Conservation (phyloP, 2,113 vertebrate genomes). For the Pseudonaja textilis region DNA sequence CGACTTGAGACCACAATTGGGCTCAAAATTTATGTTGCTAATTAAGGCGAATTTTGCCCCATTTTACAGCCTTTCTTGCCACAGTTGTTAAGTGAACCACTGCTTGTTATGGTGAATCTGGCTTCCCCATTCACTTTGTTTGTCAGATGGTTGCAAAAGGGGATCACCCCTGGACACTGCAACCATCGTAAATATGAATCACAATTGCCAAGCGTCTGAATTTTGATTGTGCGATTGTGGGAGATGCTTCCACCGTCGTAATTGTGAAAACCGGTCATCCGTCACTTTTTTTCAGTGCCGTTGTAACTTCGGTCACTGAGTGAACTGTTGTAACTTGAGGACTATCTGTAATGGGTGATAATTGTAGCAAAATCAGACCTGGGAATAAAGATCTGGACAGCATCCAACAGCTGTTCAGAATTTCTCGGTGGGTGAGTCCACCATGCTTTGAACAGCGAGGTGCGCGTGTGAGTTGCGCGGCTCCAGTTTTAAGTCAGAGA, state of each 20-base stretch:
- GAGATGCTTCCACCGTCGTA: not conserved
- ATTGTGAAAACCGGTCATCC: too few species aligned
- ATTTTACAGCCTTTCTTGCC: not conserved
- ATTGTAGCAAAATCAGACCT: not conserved
- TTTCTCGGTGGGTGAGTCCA: not conserved
- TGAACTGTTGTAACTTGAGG: not conserved
- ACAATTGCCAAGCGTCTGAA: not conserved
- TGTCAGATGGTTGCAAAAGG: not conserved
- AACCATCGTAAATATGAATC: not conserved
- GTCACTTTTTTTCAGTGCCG: not conserved
- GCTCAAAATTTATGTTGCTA: not conserved
- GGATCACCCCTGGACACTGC: not conserved
- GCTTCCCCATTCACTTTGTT: not conserved
- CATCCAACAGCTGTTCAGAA: not conserved
- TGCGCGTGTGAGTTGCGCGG: not conserved
- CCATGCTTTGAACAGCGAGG: rapidly evolving
- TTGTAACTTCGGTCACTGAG: not conserved
- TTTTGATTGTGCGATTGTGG: not conserved
- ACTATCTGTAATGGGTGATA: not conserved
- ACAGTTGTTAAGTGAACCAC: not conserved
- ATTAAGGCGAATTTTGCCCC: not conserved
- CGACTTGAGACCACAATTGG: too few species aligned
- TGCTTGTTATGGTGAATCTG: not conserved
- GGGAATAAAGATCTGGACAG: not conserved
- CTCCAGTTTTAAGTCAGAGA: not conserved